A percentile compares a stretch with the other conserved stretches of the same genome.
Conservation (phyloP, 1,140 invertebrate genomes). For the Papilio helenus region DNA sequence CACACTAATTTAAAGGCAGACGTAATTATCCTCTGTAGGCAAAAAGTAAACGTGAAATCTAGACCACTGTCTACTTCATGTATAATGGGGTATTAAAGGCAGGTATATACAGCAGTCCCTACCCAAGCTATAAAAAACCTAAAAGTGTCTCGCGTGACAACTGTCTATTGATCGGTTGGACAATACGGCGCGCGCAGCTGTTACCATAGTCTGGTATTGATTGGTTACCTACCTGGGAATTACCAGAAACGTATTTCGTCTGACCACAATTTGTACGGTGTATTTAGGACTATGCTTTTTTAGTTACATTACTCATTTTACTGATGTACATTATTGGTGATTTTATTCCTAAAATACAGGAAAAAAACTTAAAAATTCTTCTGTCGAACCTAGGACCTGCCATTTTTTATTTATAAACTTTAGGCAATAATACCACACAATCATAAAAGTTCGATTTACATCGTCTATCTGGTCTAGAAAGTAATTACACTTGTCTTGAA, state of each 20-base stretch:
- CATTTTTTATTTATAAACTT: background rate
- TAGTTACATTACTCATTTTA: too few relatives aligned
- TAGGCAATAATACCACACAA: background rate
- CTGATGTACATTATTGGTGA: too few relatives aligned
- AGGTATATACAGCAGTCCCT: background rate
- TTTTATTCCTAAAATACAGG: too few relatives aligned
- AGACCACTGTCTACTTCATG: background rate
- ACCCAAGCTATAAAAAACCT: background rate
- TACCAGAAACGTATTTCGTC: background rate
- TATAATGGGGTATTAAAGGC: too few relatives aligned
- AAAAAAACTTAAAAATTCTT: background rate
- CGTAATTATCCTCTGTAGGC: background rate
- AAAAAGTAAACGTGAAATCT: too few relatives aligned
- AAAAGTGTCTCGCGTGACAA: background rate
- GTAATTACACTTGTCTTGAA: slow-evolving; percentile 13
- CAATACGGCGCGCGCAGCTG: slow-evolving; percentile 21
- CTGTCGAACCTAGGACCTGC: background rate
- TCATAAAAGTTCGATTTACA: background rate
- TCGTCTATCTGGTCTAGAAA: background rate
- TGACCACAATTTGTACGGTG: background rate
- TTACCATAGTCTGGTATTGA: background rate
- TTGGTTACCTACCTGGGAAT: slow-evolving; percentile 1
- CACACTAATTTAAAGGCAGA: background rate
- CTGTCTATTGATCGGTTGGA: background rate
- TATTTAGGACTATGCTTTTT: too few relatives aligned